A percentile compares a stretch with the other conserved stretches of the same genome.
Evolutionary conservation across 2,113 vertebrate genomes (phyloP).

Genomic region (Ardeotis arabs): DNA sequence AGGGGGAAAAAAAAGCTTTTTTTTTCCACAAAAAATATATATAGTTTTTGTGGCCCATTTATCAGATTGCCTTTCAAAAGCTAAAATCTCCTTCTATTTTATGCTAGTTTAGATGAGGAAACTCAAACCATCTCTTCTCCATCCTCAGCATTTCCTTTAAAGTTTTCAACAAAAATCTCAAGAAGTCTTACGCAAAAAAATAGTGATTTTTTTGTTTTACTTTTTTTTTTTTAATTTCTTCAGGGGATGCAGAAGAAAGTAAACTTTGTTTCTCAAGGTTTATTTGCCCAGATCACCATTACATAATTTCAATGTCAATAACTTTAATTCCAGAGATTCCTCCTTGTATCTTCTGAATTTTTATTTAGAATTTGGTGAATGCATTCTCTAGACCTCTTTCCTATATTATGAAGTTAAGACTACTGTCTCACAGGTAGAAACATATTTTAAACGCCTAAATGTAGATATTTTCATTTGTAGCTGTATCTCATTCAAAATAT

Average conservation of each 20-base stretch:
- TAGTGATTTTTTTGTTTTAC: not conserved
- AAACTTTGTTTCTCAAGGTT: not conserved
- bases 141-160: not conserved
- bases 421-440: not conserved
- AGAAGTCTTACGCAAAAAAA: not conserved
- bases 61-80: not conserved
- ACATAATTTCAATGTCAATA: accelerated
- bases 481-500: not conserved
- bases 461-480: not conserved
- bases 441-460: not conserved
- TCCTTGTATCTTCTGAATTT: not conserved
- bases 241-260: not conserved
- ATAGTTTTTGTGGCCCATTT: not conserved
- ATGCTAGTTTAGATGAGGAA: not conserved
- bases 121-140: not conserved
- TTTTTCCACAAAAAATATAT: not conserved
- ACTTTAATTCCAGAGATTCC: not conserved
- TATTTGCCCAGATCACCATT: not conserved
- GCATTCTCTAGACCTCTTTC: not conserved
- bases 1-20: not conserved
- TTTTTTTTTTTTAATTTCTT: not conserved
- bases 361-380: not conserved
- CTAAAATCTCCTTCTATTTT: not conserved
- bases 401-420: not conserved
- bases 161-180: not conserved